phyloP scores from a whole-genome alignment of 2,888 invertebrate genomes.

The Chrysolina americana region DNA sequence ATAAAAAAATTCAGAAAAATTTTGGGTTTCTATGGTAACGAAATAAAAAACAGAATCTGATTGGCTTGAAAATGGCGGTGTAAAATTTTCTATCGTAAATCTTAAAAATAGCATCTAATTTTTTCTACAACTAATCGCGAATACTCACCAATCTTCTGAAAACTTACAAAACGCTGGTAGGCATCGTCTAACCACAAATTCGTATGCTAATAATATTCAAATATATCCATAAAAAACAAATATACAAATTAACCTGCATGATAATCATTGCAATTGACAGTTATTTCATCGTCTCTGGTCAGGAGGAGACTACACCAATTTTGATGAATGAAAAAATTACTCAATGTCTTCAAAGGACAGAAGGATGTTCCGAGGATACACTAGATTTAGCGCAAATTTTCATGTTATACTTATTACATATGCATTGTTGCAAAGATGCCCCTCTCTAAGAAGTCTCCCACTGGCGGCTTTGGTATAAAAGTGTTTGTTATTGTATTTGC shows the following conservation, averaged over 20 bases:
- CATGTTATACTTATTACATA: slow-evolving; percentile 64
- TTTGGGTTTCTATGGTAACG: no score
- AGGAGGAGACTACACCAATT: not conserved
- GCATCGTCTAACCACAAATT: not conserved
- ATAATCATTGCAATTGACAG: slow-evolving; percentile 3
- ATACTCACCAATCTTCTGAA: not conserved
- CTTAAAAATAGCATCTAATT: no score
- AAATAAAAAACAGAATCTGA: no score
- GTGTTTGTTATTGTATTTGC: slow-evolving; percentile 64
- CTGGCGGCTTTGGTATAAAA: slow-evolving; percentile 64
- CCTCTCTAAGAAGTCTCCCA: slow-evolving; percentile 64
- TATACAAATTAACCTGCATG: not conserved
- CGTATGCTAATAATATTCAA: slow-evolving; percentile 8
- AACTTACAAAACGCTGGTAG: not conserved
- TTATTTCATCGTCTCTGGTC: slow-evolving; percentile 5
- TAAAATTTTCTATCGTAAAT: no score
- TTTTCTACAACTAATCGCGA: not conserved
- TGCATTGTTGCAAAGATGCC: slow-evolving; percentile 60
- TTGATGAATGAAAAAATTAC: not conserved
- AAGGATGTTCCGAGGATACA: not conserved
- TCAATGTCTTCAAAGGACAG: not conserved
- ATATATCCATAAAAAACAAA: slow-evolving; percentile 13
- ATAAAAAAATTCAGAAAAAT: no score
- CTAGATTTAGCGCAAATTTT: slow-evolving; percentile 30
- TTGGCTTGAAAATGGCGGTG: no score